Conservation (phyloP, 2,888 invertebrate genomes). For the Tetragnatha montana region DNA sequence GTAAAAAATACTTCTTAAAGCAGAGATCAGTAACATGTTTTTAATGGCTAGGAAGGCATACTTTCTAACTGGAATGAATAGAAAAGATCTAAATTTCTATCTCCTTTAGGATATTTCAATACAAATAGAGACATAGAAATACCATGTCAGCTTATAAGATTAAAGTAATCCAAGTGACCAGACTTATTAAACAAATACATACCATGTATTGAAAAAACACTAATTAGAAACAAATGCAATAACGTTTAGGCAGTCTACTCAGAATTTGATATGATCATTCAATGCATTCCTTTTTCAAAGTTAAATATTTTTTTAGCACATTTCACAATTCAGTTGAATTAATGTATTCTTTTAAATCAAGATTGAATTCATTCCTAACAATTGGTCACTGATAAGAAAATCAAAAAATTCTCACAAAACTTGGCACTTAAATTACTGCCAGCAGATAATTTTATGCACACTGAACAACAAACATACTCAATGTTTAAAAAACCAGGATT, state of each 20-base stretch:
- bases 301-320: no score
- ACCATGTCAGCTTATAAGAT: constrained; percentile 10
- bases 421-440: constrained; percentile 60
- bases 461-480: constrained; percentile 11
- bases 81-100: constrained; percentile 15
- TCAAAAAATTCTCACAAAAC: constrained; percentile 18
- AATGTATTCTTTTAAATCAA: no score
- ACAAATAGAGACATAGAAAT: neutral
- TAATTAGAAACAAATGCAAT: no score
- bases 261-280: no score
- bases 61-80: constrained; percentile 43
- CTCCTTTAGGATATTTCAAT: constrained; percentile 17
- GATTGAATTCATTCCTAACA: no score
- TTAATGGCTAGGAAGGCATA: neutral
- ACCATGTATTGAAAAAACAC: no score
- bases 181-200: no score
- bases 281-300: no score
- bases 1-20: constrained; percentile 29
- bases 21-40: constrained; percentile 22
- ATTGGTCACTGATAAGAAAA: neutral
- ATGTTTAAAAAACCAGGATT: neutral
- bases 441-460: constrained; percentile 44
- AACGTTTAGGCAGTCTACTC: no score
- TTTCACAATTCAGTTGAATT: no score
- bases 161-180: neutral